phyloP scores from a whole-genome alignment of 2,888 invertebrate species.

The Desoria tigrina region DNA sequence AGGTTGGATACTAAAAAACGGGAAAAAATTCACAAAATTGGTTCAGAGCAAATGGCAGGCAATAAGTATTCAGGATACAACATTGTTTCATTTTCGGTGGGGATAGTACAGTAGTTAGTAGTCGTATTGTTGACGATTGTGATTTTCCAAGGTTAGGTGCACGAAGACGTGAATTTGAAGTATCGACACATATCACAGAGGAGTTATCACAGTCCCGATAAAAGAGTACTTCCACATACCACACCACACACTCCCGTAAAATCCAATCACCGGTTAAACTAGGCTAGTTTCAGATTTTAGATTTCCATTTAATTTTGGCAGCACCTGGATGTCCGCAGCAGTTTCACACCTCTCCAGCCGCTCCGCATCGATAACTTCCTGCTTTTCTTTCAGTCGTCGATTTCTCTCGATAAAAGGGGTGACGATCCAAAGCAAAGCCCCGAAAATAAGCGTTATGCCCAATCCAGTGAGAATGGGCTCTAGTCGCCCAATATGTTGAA shows the following conservation, averaged over 20 bases:
- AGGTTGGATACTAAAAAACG: background rate
- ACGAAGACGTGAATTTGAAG: no score
- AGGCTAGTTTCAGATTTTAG: constrained; percentile 12
- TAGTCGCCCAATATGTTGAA: constrained; percentile 60
- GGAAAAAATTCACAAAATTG: no score
- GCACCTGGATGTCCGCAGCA: background rate
- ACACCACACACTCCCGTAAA: background rate
- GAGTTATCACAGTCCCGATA: constrained; percentile 22
- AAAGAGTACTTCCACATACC: background rate
- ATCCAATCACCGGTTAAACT: constrained; percentile 4
- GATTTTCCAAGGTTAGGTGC: no score
- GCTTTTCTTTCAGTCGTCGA: background rate
- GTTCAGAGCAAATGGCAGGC: no score
- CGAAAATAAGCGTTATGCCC: constrained; percentile 71
- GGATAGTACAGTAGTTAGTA: no score
- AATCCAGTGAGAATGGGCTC: constrained; percentile 72
- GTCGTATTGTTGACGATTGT: no score
- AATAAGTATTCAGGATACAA: no score
- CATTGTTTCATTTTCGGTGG: no score
- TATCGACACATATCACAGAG: constrained; percentile 14
- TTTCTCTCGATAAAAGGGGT: constrained; percentile 66
- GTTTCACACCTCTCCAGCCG: background rate
- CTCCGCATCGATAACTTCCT: no score
- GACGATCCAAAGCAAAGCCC: constrained; percentile 73
- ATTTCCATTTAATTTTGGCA: background rate